These are phyloP conservation scores for Chlorops oryzae DNA, from an alignment of 1,140 invertebrate genomes.

Conservation along the genomic window DNA sequence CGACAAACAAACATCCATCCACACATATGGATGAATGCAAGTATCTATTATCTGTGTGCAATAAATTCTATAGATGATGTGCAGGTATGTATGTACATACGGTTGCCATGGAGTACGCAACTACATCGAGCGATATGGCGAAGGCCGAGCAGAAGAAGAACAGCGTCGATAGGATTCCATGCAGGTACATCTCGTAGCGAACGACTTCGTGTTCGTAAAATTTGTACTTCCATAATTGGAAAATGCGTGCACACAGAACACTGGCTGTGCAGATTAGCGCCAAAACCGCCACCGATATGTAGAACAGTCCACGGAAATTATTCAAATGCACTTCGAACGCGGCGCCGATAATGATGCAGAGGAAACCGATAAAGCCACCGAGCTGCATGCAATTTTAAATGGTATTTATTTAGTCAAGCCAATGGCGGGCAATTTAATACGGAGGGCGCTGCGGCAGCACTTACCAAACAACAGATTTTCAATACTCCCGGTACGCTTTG, in stretches of 20 bases:
- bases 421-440: background rate
- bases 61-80: too few relatives aligned
- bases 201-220: constrained; percentile 5
- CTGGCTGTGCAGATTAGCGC: background rate
- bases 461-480: constrained; percentile 12
- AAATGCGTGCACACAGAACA: background rate
- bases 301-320: constrained; percentile 8
- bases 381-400: background rate
- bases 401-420: background rate
- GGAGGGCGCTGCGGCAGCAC: background rate
- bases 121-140: constrained; percentile 1
- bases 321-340: constrained; percentile 4
- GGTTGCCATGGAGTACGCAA: constrained; percentile 5
- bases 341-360: constrained; percentile 4
- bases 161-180: background rate
- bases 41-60: too few relatives aligned
- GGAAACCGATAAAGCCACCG: constrained; percentile 7
- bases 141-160: background rate
- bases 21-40: too few relatives aligned
- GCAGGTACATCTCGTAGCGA: constrained; percentile 4
- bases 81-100: background rate
- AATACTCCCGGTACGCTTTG: constrained; percentile 7
- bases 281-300: background rate
- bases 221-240: constrained; percentile 4
- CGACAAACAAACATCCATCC: too few relatives aligned